phyloP scores from a whole-genome alignment of 2,888 invertebrate species.

The Troilus luridus region DNA sequence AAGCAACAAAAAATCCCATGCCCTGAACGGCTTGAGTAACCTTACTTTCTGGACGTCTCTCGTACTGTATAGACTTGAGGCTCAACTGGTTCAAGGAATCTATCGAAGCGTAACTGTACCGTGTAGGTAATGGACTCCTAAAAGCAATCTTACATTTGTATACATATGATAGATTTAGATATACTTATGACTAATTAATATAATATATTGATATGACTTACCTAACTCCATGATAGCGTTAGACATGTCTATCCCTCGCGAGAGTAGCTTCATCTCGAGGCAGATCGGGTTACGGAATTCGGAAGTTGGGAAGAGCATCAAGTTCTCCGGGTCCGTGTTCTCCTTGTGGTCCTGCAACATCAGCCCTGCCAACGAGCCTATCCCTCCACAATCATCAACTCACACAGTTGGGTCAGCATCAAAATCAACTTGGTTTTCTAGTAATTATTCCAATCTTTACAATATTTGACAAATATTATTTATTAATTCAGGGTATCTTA shows the following conservation, averaged over 20 bases:
- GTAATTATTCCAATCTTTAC: conserved; percentile 7
- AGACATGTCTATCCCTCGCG: conserved; percentile 50
- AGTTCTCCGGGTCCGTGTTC: conserved; percentile 90
- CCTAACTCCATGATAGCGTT: conserved; percentile 56
- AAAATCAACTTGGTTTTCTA: conserved; percentile 36
- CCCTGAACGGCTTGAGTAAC: no score
- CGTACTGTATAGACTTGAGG: no score
- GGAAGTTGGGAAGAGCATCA: conserved; percentile 88
- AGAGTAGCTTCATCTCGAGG: conserved; percentile 81
- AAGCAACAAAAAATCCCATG: no score
- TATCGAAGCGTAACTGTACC: no score
- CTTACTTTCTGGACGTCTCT: no score
- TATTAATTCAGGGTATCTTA: neutral
- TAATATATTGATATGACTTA: neutral
- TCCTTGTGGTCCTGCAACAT: conserved; percentile 86
- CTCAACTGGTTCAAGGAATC: no score
- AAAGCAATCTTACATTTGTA: no score
- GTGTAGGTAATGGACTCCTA: no score
- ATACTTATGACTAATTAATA: no score
- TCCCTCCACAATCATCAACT: conserved; percentile 18
- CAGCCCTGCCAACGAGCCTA: neutral
- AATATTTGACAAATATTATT: neutral
- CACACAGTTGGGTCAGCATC: conserved; percentile 49
- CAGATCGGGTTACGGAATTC: conserved; percentile 88
- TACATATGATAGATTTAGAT: no score